Evolutionary conservation across 2,797 vertebrate genomes (phyloP).

Genomic region (Lutjanus argentimaculatus): DNA sequence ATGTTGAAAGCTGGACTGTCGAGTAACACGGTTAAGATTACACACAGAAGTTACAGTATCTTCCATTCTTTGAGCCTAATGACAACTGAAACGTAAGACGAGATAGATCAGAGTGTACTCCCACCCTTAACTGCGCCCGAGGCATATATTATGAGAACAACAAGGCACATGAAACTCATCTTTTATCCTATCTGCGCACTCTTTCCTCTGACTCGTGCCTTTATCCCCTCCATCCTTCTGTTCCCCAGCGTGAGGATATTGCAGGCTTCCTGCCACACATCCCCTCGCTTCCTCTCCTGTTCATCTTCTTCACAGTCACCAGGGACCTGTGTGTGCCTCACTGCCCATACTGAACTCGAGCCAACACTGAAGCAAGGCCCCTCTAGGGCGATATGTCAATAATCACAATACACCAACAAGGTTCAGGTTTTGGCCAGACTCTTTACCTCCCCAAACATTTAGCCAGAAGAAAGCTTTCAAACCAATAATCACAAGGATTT

Average conservation of each 20-base stretch:
- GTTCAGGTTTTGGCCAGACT: slow-evolving; percentile 5
- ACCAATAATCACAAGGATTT: neutral
- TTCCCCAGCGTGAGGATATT: slow-evolving; percentile 52
- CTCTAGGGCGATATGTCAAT: neutral
- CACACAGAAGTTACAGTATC: neutral
- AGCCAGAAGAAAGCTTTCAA: neutral
- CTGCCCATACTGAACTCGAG: slow-evolving; percentile 15
- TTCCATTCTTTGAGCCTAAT: neutral
- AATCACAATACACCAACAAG: neutral
- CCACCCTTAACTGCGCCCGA: slow-evolving; percentile 1
- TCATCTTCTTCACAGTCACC: slow-evolving; percentile 51
- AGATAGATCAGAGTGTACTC: neutral
- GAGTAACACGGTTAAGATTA: slow-evolving; percentile 2
- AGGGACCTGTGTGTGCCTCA: slow-evolving; percentile 11
- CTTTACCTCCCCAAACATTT: neutral
- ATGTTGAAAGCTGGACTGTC: neutral
- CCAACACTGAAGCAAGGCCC: neutral
- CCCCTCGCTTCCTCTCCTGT: slow-evolving; percentile 55
- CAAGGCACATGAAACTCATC: slow-evolving; percentile 17
- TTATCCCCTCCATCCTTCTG: slow-evolving; percentile 54
- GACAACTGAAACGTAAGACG: neutral
- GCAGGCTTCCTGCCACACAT: slow-evolving; percentile 73
- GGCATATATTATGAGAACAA: slow-evolving; percentile 23
- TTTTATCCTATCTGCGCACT: slow-evolving; percentile 47
- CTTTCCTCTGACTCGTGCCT: slow-evolving; percentile 36